These are phyloP conservation scores for Pogonus chalceus DNA, from an alignment of 1,140 invertebrate species.

Conservation along the genomic window DNA sequence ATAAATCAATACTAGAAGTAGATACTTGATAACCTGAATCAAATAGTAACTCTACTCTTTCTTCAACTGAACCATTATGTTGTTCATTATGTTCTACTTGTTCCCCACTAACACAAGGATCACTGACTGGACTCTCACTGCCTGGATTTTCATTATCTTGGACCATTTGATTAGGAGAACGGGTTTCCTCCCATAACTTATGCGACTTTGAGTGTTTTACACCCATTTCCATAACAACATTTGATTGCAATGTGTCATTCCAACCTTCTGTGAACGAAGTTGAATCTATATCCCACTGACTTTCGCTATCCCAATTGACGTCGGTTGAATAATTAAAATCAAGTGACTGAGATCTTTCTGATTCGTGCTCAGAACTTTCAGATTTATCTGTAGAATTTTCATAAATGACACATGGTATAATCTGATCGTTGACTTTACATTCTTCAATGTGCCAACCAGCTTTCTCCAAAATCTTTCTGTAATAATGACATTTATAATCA, in stretches of 20 bases:
- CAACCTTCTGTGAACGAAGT: slow-evolving; percentile 8
- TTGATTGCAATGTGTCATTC: too few relatives aligned
- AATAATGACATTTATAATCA: neutral
- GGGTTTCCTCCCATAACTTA: neutral
- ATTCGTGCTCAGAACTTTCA: slow-evolving; percentile 8
- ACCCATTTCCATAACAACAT: too few relatives aligned
- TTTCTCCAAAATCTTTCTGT: slow-evolving; percentile 24
- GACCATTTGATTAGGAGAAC: too few relatives aligned
- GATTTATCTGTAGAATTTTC: too few relatives aligned
- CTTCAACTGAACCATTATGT: slow-evolving; percentile 18
- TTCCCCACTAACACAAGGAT: too few relatives aligned
- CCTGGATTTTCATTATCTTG: too few relatives aligned
- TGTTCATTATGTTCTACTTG: slow-evolving; percentile 17
- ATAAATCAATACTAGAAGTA: slow-evolving; percentile 33
- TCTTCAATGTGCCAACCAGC: slow-evolving; percentile 21
- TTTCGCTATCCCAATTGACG: slow-evolving; percentile 6
- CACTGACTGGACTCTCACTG: too few relatives aligned
- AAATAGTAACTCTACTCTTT: slow-evolving; percentile 30
- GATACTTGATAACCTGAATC: slow-evolving; percentile 45
- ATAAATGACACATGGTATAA: slow-evolving; percentile 19
- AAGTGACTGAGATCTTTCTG: neutral
- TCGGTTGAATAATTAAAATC: slow-evolving; percentile 10
- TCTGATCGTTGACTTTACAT: slow-evolving; percentile 17
- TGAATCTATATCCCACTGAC: slow-evolving; percentile 12
- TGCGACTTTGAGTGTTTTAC: too few relatives aligned